These are phyloP conservation scores for Phataginus tricuspis DNA, from an alignment of 2,797 vertebrate genomes.

Conservation along the genomic window DNA sequence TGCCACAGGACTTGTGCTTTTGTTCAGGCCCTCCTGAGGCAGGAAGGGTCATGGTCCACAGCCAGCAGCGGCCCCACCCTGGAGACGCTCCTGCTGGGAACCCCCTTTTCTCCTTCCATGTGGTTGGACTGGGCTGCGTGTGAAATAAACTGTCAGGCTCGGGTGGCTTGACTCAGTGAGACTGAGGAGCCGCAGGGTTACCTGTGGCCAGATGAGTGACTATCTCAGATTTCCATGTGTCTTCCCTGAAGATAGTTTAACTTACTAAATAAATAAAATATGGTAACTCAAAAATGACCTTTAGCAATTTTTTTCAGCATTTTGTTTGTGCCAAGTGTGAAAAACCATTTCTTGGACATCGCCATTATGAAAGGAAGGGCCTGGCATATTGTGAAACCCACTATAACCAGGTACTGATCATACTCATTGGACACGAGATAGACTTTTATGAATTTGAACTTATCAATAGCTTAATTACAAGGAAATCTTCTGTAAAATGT, in stretches of 20 bases:
- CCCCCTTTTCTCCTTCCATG: background rate
- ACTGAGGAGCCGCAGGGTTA: background rate
- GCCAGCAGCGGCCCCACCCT: background rate
- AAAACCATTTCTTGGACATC: slow-evolving; percentile 98
- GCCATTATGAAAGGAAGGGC: slow-evolving; percentile 98
- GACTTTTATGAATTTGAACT: background rate
- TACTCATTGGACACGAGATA: background rate
- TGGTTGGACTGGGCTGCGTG: background rate
- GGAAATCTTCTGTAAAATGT: background rate
- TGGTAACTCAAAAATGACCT: background rate
- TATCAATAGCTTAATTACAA: background rate
- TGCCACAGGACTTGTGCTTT: background rate
- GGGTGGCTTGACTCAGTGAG: background rate
- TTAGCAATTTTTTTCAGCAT: slow-evolving; percentile 90
- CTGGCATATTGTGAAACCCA: slow-evolving; percentile 99
- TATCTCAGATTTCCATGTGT: background rate
- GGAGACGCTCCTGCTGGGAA: background rate
- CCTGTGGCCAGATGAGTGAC: background rate
- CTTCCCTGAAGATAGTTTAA: background rate
- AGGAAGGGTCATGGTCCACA: background rate
- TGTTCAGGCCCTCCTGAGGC: background rate
- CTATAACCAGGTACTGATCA: slow-evolving; percentile 96
- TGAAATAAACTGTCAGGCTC: background rate
- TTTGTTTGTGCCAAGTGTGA: slow-evolving; percentile 96
- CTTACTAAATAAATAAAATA: background rate